Conservation (phyloP, 2,797 vertebrate species). For the Melanotaenia nigrans region DNA sequence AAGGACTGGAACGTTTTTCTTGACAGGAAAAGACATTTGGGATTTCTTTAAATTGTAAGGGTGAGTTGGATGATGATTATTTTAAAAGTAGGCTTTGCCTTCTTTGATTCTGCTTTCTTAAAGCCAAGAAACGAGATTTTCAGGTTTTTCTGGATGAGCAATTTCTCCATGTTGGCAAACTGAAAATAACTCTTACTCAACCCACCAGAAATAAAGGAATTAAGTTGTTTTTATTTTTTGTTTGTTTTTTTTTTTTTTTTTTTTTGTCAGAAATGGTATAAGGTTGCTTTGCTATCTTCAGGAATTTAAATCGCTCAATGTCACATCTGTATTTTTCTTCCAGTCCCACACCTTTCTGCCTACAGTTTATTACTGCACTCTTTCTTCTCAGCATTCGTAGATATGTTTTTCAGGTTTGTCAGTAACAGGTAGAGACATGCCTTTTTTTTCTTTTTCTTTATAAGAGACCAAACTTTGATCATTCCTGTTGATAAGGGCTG, state of each 20-base stretch:
- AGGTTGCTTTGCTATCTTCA: not conserved
- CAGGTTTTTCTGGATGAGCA: conserved; percentile 36
- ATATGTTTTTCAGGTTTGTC: conserved; percentile 16
- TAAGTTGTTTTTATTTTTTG: no score
- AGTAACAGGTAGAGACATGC: conserved; percentile 55
- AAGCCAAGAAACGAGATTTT: conserved; percentile 36
- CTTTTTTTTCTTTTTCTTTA: conserved; percentile 17
- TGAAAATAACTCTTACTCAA: not conserved
- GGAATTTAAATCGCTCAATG: not conserved
- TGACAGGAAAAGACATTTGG: not conserved
- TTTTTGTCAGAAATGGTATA: not conserved
- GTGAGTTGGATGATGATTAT: conserved; percentile 14
- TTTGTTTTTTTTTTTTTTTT: no score
- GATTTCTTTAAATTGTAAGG: not conserved
- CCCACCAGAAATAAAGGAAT: not conserved
- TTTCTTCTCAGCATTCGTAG: not conserved
- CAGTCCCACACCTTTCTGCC: not conserved
- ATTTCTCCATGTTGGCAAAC: conserved; percentile 16
- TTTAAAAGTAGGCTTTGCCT: conserved; percentile 7
- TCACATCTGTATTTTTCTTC: not conserved
- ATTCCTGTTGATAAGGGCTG: conserved; percentile 23
- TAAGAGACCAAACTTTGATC: conserved; percentile 32
- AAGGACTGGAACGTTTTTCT: not conserved
- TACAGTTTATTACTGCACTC: not conserved
- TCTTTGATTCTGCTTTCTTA: conserved; percentile 14